phyloP scores from a whole-genome alignment of 2,888 invertebrate genomes.

The Dastarcus helophoroides region DNA sequence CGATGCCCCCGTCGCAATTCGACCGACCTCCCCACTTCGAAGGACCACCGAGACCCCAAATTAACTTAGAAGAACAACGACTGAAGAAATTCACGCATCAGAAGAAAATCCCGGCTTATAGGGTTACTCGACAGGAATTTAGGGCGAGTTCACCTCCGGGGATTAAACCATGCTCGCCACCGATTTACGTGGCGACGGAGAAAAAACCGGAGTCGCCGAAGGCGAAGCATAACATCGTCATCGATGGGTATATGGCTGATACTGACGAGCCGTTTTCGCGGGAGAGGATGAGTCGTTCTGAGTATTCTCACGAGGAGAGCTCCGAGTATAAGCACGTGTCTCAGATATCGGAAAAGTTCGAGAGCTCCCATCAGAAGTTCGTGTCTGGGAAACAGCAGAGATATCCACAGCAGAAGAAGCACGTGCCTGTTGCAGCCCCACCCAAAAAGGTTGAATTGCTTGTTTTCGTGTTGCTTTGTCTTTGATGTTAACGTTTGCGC shows the following conservation, averaged over 20 bases:
- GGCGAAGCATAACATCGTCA: conserved; percentile 38
- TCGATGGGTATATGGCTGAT: conserved; percentile 58
- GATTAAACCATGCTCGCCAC: conserved; percentile 36
- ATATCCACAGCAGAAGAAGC: conserved; percentile 30
- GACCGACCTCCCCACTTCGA: conserved; percentile 40
- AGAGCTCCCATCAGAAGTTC: conserved; percentile 8
- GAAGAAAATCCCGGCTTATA: conserved; percentile 25
- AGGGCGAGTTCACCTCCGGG: conserved; percentile 27
- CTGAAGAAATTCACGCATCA: conserved; percentile 24
- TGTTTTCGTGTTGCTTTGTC: too few species aligned
- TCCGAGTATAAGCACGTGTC: conserved; percentile 27
- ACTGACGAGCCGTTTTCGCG: conserved; percentile 49
- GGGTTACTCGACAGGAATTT: background rate
- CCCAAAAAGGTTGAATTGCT: conserved; percentile 38
- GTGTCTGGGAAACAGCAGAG: conserved; percentile 14
- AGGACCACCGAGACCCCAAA: conserved; percentile 33
- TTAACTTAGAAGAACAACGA: conserved; percentile 28
- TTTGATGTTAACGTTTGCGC: too few species aligned
- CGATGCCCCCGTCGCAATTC: conserved; percentile 43
- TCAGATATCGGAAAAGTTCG: conserved; percentile 20
- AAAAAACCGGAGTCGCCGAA: conserved; percentile 42
- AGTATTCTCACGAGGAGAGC: conserved; percentile 26
- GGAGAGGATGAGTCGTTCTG: conserved; percentile 24
- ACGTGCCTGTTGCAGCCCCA: conserved; percentile 24
- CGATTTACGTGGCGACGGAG: conserved; percentile 29